These are phyloP conservation scores for Tupaia tana DNA, from an alignment of 2,113 vertebrate species.

Conservation along the genomic window DNA sequence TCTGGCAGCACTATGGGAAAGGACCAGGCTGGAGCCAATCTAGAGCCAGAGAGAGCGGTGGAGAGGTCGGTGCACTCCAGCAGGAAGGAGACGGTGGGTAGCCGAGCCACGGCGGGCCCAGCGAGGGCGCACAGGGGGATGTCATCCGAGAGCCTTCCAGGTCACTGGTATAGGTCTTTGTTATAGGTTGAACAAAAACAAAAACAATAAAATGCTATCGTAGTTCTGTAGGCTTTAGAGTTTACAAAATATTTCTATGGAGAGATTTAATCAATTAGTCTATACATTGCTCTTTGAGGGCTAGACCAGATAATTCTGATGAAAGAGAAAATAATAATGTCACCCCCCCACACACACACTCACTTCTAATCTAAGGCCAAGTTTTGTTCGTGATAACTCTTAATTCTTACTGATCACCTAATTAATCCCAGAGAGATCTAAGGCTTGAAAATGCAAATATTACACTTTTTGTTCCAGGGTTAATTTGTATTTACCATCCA, in stretches of 20 bases:
- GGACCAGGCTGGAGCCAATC: neutral
- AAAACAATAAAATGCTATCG: neutral
- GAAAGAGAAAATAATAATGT: slow-evolving; percentile 46
- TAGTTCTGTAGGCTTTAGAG: neutral
- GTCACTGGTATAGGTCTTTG: neutral
- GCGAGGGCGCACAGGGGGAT: neutral
- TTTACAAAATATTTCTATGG: slow-evolving; percentile 45
- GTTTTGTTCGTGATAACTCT: slow-evolving; percentile 66
- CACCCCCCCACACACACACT: neutral
- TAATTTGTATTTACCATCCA: slow-evolving; percentile 80
- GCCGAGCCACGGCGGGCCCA: neutral
- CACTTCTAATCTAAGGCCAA: neutral
- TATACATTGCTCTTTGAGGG: neutral
- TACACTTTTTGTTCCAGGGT: slow-evolving; percentile 73
- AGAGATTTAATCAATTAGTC: slow-evolving; percentile 40
- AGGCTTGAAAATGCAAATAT: slow-evolving; percentile 76
- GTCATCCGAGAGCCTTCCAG: neutral
- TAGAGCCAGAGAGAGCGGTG: neutral
- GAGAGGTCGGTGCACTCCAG: neutral
- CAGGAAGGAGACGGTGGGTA: neutral
- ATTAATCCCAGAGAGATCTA: slow-evolving; percentile 73
- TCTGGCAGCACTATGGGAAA: slow-evolving; percentile 6
- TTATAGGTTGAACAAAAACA: neutral
- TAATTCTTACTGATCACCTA: slow-evolving; percentile 76
- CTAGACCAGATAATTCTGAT: slow-evolving; percentile 32